A percentile compares a stretch with the other conserved stretches of the same genome.
phyloP scores from a whole-genome alignment of 92 coral and sea anemone species.

The Hydrozoanthus gracilis region DNA sequence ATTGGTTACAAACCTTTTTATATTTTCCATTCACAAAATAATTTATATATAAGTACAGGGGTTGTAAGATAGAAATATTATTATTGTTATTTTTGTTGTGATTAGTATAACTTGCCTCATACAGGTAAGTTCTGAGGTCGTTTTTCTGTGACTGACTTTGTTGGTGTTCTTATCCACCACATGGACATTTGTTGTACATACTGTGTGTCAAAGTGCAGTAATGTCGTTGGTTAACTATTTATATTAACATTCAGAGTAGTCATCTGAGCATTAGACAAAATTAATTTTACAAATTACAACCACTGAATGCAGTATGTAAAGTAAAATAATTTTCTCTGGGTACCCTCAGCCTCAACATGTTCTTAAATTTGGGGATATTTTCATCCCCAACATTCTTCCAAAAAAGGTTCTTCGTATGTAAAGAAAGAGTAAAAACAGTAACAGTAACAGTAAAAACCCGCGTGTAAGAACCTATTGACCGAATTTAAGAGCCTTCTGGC shows the following conservation, averaged over 20 bases:
- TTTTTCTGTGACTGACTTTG: neutral
- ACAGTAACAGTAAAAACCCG: too few species aligned
- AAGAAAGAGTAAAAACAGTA: too few species aligned
- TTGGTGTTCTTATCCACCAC: too few species aligned
- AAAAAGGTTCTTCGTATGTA: too few species aligned
- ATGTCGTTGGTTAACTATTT: too few species aligned
- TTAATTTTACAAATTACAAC: neutral
- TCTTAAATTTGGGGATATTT: neutral
- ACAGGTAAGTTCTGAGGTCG: neutral
- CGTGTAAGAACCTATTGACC: too few species aligned
- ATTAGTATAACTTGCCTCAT: too few species aligned
- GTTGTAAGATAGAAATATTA: neutral
- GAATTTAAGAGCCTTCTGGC: too few species aligned
- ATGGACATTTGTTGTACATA: too few species aligned
- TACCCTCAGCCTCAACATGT: too few species aligned
- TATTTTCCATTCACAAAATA: neutral
- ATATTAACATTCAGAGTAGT: neutral
- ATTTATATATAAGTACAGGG: neutral
- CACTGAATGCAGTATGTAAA: neutral
- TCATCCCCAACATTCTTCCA: neutral
- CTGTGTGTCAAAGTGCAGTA: too few species aligned
- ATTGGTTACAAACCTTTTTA: neutral
- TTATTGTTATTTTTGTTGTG: too few species aligned
- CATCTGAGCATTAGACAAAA: neutral
- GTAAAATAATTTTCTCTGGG: conserved; percentile 1